phyloP scores from a whole-genome alignment of 2,113 vertebrate species.

The Orcinus orca region DNA sequence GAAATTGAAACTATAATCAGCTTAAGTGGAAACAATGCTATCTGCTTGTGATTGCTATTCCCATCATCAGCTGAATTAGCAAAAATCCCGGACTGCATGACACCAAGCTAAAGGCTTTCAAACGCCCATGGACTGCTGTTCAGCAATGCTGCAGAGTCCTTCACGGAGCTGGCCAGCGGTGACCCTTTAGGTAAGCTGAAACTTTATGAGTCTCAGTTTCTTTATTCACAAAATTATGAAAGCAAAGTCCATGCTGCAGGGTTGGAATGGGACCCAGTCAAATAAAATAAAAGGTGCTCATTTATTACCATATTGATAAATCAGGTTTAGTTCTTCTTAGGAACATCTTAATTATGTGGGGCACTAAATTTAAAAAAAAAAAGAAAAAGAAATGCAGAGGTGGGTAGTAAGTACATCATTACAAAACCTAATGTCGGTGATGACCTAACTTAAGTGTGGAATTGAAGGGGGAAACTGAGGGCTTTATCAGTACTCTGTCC shows the following conservation, averaged over 20 bases:
- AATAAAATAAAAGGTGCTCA: neutral
- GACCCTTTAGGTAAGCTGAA: neutral
- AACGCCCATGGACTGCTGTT: neutral
- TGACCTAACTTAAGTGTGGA: neutral
- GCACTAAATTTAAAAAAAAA: neutral
- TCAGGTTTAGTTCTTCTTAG: neutral
- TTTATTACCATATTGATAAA: neutral
- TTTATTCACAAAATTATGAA: neutral
- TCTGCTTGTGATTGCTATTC: neutral
- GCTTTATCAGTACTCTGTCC: neutral
- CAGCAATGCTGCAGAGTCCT: neutral
- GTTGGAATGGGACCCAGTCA: neutral
- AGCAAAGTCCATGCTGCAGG: neutral
- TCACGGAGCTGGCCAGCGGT: rapidly evolving
- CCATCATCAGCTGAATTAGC: neutral
- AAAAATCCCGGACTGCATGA: neutral
- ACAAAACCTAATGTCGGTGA: neutral
- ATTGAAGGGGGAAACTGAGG: neutral
- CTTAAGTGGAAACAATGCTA: neutral
- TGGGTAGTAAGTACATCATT: neutral
- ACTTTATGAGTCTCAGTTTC: neutral
- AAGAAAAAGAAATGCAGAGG: neutral
- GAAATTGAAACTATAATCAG: neutral
- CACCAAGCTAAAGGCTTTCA: neutral
- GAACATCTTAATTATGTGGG: neutral